Percentiles rank a stretch among this genome's conserved stretches.
These are phyloP conservation scores for Palythoa caribaeorum DNA, from an alignment of 92 coral and sea anemone genomes.

Conservation along the genomic window DNA sequence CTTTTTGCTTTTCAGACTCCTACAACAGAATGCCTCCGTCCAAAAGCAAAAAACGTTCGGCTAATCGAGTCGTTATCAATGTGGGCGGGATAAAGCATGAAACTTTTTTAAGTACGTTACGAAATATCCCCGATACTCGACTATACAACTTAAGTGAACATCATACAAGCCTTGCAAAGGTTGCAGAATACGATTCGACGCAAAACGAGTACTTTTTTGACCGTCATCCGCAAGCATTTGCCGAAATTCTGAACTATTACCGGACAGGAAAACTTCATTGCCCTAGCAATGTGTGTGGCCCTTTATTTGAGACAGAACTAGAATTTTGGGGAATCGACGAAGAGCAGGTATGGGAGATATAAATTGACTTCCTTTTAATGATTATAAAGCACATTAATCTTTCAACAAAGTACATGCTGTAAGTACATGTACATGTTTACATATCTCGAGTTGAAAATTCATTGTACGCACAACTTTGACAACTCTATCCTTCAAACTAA, in stretches of 20 bases:
- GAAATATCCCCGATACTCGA: constrained; percentile 93
- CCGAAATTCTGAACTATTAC: constrained; percentile 92
- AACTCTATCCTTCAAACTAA: background rate
- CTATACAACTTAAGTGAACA: constrained; percentile 88
- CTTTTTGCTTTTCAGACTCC: constrained; percentile 21
- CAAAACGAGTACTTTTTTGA: constrained; percentile 94
- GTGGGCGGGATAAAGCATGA: constrained; percentile 97
- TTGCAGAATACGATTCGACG: constrained; percentile 78
- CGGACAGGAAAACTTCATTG: constrained; percentile 97
- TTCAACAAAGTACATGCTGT: background rate
- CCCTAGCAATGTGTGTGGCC: constrained; percentile 94
- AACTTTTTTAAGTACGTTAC: constrained; percentile 86
- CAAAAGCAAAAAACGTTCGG: constrained; percentile 73
- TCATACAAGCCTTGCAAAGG: constrained; percentile 76
- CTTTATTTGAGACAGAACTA: constrained; percentile 91
- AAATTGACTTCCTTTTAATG: background rate
- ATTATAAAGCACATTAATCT: background rate
- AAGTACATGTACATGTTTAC: background rate
- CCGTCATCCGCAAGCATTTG: constrained; percentile 94
- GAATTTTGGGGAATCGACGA: constrained; percentile 98
- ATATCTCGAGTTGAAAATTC: background rate
- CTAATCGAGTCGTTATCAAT: constrained; percentile 83
- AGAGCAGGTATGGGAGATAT: constrained; percentile 71
- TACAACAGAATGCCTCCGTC: constrained; percentile 69
- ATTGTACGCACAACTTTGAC: background rate